Base-by-base conservation (phyloP, 1,140 invertebrate genomes). In the Xylocopa sonorina region DNA sequence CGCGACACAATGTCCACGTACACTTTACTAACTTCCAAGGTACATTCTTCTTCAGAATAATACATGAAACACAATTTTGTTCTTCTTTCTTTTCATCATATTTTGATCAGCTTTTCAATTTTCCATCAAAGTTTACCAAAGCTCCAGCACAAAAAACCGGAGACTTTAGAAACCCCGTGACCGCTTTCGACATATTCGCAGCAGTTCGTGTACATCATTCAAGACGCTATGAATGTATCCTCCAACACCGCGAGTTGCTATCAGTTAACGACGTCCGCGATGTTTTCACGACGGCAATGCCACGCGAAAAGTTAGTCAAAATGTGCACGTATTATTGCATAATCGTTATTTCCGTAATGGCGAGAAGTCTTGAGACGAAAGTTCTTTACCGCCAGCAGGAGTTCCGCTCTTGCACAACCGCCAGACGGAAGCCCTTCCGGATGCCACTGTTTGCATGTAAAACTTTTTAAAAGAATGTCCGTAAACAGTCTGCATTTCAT, bases 401-500 rank as follows among this genome's bases (percentile, higher is more conserved):
- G 41, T 58, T 27, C 43, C 41, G 41, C 71, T 60, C 66, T 71
- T 66, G 18, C 34, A 4, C 55, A 60, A 77, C 66, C 21, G 43
- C 21, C 63, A 32, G 53, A 29, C 50, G 62, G 29, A 76, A 58
- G 53, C 66, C 50, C 64, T 68, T 32, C 58, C 38, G 66, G 27
- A 48, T 57, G 51, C 24, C 24, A 53, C 64, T 48, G 57, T 71
- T 82, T 76, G 67, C 78, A 68, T 82, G 76, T 53, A 48, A 82
- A 86, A 75, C 62, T 84, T 86, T 82, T 78, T 78, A 79, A 86
- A 71, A 86, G 73, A 86, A 82, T 84, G 84, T 82, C 80, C 73
- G 66, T 67, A 75, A 83, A 81, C 76, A 69, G 55, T 71, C 55
- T 58, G 66, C 66, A 24, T 78, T 69, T 71, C 46, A 51, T 69